These are phyloP conservation scores for Borostomias antarcticus DNA, from an alignment of 2,797 vertebrate genomes.

Conservation along the genomic window DNA sequence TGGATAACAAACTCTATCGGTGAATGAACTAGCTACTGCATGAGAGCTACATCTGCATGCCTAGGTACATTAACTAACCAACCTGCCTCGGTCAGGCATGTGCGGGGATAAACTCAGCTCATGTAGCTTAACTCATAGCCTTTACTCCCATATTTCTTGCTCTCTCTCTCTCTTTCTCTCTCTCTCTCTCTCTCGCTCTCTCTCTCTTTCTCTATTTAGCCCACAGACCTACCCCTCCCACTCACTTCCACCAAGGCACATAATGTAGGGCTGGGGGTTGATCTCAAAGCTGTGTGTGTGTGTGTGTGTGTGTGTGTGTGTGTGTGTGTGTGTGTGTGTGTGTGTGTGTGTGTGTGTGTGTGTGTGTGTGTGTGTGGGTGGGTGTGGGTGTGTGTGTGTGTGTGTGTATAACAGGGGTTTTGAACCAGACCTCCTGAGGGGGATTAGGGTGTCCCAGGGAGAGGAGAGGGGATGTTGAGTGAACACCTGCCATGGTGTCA, in stretches of 20 bases:
- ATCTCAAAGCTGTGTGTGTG: slow-evolving; percentile 35
- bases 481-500: slow-evolving; percentile 76
- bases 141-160: too few species aligned
- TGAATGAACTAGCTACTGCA: not conserved
- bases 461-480: slow-evolving; percentile 62
- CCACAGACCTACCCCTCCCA: too few species aligned
- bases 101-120: too few species aligned
- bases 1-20: slow-evolving; percentile 22
- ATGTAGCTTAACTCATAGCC: too few species aligned
- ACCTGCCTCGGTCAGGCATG: too few species aligned
- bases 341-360: not conserved
- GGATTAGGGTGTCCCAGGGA: slow-evolving; percentile 66
- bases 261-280: slow-evolving; percentile 17
- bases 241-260: not conserved
- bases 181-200: too few species aligned
- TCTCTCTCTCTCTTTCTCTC: not conserved
- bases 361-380: not conserved
- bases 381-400: not conserved
- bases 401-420: slow-evolving; percentile 2
- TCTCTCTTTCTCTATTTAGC: not conserved
- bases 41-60: not conserved
- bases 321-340: not conserved
- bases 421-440: slow-evolving; percentile 47
- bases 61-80: too few species aligned
- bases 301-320: not conserved